These are phyloP conservation scores for Cerastis rubricosa DNA, from an alignment of 2,888 invertebrate species.

Conservation along the genomic window DNA sequence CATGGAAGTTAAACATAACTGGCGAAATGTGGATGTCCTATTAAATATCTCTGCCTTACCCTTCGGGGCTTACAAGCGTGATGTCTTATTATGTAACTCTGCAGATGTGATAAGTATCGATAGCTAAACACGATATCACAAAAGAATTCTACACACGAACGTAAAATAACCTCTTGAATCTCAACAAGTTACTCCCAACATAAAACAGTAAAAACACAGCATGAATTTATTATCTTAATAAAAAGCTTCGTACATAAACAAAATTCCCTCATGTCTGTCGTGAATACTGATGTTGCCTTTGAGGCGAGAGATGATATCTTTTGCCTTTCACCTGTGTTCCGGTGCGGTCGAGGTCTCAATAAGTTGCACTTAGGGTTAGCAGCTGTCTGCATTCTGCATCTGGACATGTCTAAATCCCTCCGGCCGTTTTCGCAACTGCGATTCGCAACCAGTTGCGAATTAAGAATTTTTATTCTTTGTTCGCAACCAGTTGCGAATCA, in stretches of 20 bases:
- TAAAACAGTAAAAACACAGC: slow-evolving; percentile 23
- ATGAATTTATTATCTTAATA: slow-evolving; percentile 29
- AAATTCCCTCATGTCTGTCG: neutral
- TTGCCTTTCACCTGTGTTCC: neutral
- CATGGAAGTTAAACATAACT: neutral
- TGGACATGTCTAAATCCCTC: too few species aligned
- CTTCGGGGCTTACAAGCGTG: neutral
- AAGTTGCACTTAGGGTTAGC: neutral
- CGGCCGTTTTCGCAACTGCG: too few species aligned
- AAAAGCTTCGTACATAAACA: slow-evolving; percentile 4
- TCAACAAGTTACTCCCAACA: neutral
- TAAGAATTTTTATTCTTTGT: too few species aligned
- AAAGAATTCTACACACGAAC: neutral
- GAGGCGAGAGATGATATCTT: neutral
- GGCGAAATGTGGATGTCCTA: neutral
- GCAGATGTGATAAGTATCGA: neutral
- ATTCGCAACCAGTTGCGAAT: too few species aligned
- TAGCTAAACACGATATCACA: neutral
- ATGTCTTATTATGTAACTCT: neutral
- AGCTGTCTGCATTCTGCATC: neutral
- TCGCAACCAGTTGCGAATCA: too few species aligned
- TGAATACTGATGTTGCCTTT: slow-evolving; percentile 29
- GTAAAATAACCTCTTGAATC: slow-evolving; percentile 7
- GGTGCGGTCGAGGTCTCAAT: slow-evolving; percentile 6
- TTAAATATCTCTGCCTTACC: neutral